Conservation (phyloP, 1,140 invertebrate species). For the Brachionus rotundiformis region DNA sequence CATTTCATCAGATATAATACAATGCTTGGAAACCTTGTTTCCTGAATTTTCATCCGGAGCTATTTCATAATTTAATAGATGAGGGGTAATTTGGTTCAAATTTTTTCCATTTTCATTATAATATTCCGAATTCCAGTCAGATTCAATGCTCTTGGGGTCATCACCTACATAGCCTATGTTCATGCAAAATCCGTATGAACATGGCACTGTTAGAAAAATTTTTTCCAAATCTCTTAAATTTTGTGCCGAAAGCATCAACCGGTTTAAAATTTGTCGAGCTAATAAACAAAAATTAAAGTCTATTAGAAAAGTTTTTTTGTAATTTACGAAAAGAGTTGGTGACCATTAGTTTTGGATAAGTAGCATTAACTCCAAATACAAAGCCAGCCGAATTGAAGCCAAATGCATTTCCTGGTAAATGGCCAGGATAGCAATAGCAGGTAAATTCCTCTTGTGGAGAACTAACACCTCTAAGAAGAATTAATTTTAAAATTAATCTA, state of each 20-base stretch:
- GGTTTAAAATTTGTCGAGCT: slow-evolving; percentile 47
- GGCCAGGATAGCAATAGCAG: slow-evolving; percentile 48
- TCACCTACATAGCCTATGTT: slow-evolving; percentile 41
- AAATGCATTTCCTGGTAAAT: slow-evolving; percentile 50
- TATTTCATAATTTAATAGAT: slow-evolving; percentile 39
- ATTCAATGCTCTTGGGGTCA: background rate
- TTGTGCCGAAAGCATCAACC: slow-evolving; percentile 27
- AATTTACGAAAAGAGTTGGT: background rate
- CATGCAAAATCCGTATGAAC: slow-evolving; percentile 37
- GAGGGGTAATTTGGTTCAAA: background rate
- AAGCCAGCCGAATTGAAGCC: slow-evolving; percentile 31
- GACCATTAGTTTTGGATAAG: slow-evolving; percentile 22
- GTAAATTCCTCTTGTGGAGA: slow-evolving; percentile 44
- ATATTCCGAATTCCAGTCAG: slow-evolving; percentile 38
- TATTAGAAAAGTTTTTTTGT: too few species aligned
- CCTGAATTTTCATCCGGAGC: background rate
- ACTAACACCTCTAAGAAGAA: background rate
- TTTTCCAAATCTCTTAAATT: slow-evolving; percentile 31
- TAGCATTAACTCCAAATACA: slow-evolving; percentile 4
- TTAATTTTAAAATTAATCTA: background rate
- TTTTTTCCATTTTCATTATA: background rate
- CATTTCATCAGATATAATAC: background rate
- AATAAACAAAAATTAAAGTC: too few species aligned
- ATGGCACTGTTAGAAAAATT: background rate
- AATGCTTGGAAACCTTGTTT: slow-evolving; percentile 40